phyloP scores from a whole-genome alignment of 2,113 vertebrate species.

The Oostethus manadensis region DNA sequence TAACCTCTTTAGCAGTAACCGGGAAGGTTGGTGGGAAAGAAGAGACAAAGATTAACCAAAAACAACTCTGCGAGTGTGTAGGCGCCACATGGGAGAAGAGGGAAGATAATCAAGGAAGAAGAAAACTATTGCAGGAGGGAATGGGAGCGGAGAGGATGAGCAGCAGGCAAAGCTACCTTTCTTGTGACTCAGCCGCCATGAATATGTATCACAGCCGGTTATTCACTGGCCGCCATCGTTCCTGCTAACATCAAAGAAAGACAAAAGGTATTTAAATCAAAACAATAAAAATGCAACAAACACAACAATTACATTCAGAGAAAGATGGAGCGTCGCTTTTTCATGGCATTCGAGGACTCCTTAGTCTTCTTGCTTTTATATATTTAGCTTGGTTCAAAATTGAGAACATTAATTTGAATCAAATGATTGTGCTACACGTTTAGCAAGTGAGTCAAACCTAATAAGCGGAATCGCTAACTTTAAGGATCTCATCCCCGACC shows the following conservation, averaged over 20 bases:
- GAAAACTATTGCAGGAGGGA: constrained; percentile 52
- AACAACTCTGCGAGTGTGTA: constrained; percentile 9
- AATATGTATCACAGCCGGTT: constrained; percentile 61
- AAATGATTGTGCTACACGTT: constrained; percentile 50
- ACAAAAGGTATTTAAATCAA: constrained; percentile 37
- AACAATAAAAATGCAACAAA: constrained; percentile 28
- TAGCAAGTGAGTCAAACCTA: constrained; percentile 5
- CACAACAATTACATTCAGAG: constrained; percentile 10
- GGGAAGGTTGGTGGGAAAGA: background rate
- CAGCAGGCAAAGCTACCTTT: constrained; percentile 53
- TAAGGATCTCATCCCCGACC: too few species aligned
- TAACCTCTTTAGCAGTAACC: background rate
- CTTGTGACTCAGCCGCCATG: constrained; percentile 55
- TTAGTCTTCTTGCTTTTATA: constrained; percentile 38
- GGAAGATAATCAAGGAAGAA: constrained; percentile 65
- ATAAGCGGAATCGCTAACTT: too few species aligned
- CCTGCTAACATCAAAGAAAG: constrained; percentile 23
- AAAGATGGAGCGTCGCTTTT: constrained; percentile 24
- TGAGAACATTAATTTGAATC: constrained; percentile 54
- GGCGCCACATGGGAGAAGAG: constrained; percentile 40
- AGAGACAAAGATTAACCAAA: constrained; percentile 27
- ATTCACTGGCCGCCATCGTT: constrained; percentile 53
- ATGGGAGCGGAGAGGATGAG: constrained; percentile 60
- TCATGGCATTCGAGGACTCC: constrained; percentile 33
- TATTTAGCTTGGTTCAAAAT: constrained; percentile 22